Conservation (phyloP, 2,797 vertebrate species). For the Phoxinus dragarum region DNA sequence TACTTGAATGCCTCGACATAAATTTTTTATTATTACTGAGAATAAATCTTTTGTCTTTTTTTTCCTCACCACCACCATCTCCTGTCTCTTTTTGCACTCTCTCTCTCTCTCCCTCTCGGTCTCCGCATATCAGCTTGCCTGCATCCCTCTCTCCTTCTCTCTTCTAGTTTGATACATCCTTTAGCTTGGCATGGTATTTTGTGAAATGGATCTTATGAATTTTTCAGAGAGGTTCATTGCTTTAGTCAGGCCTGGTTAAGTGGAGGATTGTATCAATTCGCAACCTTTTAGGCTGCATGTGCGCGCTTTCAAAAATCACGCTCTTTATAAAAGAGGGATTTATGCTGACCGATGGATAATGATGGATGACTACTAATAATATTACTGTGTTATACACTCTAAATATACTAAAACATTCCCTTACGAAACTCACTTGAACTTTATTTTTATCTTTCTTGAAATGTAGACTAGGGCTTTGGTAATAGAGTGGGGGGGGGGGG, state of each 20-base stretch:
- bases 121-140: slow-evolving; percentile 25
- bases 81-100: slow-evolving; percentile 18
- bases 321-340: slow-evolving; percentile 63
- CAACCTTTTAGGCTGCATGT: slow-evolving; percentile 55
- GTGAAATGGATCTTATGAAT: slow-evolving; percentile 97
- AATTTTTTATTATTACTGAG: slow-evolving; percentile 96
- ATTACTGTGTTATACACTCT: slow-evolving; percentile 2
- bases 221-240: slow-evolving; percentile 88
- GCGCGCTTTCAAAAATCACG: slow-evolving; percentile 60
- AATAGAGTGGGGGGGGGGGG: slow-evolving; percentile 28
- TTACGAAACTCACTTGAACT: not conserved
- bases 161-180: slow-evolving; percentile 70
- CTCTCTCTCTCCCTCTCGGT: slow-evolving; percentile 27
- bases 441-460: not conserved
- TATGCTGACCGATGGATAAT: slow-evolving; percentile 22
- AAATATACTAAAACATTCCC: slow-evolving; percentile 37
- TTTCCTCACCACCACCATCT: slow-evolving; percentile 57
- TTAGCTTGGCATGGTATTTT: slow-evolving; percentile 86
- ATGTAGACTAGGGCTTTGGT: slow-evolving; percentile 47
- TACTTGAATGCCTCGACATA: slow-evolving; percentile 94
- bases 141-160: slow-evolving; percentile 61
- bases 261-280: slow-evolving; percentile 63
- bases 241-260: slow-evolving; percentile 73
- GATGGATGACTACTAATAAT: slow-evolving; percentile 26
- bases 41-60: slow-evolving; percentile 97